These are phyloP conservation scores for Lasioglossum pauxillum DNA, from an alignment of 2,888 invertebrate species.

Conservation along the genomic window DNA sequence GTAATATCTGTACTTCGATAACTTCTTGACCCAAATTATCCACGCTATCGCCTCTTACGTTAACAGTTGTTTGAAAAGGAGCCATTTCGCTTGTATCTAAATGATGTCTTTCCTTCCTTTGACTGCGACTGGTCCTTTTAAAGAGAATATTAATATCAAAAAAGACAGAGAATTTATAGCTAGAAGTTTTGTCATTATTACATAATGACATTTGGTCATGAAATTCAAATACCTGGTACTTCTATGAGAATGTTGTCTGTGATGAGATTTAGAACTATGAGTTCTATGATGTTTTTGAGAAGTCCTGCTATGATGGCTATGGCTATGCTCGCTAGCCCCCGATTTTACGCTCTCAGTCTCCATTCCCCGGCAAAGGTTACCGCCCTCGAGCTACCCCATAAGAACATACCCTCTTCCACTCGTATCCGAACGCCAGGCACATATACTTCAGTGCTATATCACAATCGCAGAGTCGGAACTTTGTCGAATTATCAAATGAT, in stretches of 20 bases:
- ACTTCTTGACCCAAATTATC: slow-evolving; percentile 95
- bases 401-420: slow-evolving; percentile 76
- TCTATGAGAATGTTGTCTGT: slow-evolving; percentile 88
- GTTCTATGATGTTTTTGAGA: slow-evolving; percentile 81
- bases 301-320: slow-evolving; percentile 85
- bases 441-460: slow-evolving; percentile 59
- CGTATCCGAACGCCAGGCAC: slow-evolving; percentile 52
- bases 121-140: slow-evolving; percentile 88
- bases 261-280: slow-evolving; percentile 84
- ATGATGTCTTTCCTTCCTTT: slow-evolving; percentile 87
- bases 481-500: slow-evolving; percentile 31
- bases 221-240: slow-evolving; percentile 87
- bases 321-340: slow-evolving; percentile 91
- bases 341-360: slow-evolving; percentile 98
- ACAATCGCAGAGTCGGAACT: slow-evolving; percentile 21
- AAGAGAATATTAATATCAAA: slow-evolving; percentile 5
- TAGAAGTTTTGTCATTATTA: background rate
- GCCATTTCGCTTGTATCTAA: slow-evolving; percentile 89
- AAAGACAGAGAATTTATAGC: background rate
- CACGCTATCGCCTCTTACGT: slow-evolving; percentile 87
- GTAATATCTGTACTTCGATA: slow-evolving; percentile 97
- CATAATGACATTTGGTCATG: background rate
- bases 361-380: slow-evolving; percentile 87
- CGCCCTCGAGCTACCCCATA: slow-evolving; percentile 85
- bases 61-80: slow-evolving; percentile 94